Base-by-base conservation (phyloP, 2,797 vertebrate genomes). In the Anolis apletophallus region DNA sequence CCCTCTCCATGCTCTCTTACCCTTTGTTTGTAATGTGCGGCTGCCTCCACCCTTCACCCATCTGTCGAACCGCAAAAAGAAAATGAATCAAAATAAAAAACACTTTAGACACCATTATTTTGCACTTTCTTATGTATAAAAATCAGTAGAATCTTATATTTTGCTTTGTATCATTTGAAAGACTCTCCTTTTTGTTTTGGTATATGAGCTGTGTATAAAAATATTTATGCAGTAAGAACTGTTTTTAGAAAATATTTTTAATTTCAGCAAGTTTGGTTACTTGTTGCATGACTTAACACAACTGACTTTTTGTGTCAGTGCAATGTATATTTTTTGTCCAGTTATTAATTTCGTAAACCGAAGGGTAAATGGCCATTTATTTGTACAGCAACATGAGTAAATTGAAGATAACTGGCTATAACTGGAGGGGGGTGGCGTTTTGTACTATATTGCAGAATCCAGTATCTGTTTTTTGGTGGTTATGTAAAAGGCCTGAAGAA, bases 251-350 rank as follows among this genome's bases (percentile, higher is more conserved):
- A 97, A 96, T 97, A 98, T 98, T 98, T 98, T 98, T 97, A 97
- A 98, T 98, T 98, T 97, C 98, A 98, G 98, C 98, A 99, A 98
- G 98, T 99, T 98, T 97, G 95, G 97, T 99, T 98, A 98, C 98
- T 98, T 99, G 98, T 98, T 98, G 98, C 98, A 99, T 99, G 98
- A 98, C 95, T 97, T 98, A 99, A 99, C 98, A 98, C 96, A 96
- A 97, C 98, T 99, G 98, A 99, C 98, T 98, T 99, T 99, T 97
- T 99, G 98, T 98, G 98, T 99, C 98, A 98, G 98, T 98, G 97
- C 97, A 96, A 97, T 98, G 97, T 98, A 98, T 97, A 98, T 98
- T 97, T 98, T 97, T 96, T 94, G 96, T 97, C 96, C 95, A 96
- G 95, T 97, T 96, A 96, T 97, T 97, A 97, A 97, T 96, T 96